phyloP scores from a whole-genome alignment of 1,140 invertebrate species.

The Arctopsyche grandis region DNA sequence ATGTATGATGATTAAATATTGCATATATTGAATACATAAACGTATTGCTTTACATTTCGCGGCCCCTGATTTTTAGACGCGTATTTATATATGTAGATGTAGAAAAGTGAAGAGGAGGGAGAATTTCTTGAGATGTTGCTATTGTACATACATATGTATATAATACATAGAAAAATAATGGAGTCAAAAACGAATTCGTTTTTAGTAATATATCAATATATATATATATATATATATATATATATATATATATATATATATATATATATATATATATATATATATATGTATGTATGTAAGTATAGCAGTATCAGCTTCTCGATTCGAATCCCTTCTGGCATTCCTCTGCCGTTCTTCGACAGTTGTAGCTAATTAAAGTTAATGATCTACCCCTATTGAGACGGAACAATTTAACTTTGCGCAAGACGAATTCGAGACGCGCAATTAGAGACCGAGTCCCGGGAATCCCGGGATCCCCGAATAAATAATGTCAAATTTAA shows the following conservation, averaged over 20 bases:
- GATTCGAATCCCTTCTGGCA: not conserved
- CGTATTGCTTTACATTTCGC: too few relatives aligned
- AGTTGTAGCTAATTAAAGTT: conserved; percentile 23
- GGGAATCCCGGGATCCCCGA: not conserved
- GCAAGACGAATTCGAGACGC: not conserved
- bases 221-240: not conserved
- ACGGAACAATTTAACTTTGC: conserved; percentile 7
- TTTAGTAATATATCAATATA: too few relatives aligned
- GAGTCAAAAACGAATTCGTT: too few relatives aligned
- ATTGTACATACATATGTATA: too few relatives aligned
- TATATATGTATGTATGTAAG: not conserved
- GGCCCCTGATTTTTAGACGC: too few relatives aligned
- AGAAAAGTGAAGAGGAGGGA: too few relatives aligned
- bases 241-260: not conserved
- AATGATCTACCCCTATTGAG: conserved; percentile 16
- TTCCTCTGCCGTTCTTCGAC: not conserved
- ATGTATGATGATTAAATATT: too few relatives aligned
- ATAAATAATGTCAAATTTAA: too few relatives aligned
- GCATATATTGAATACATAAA: too few relatives aligned
- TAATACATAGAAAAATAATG: too few relatives aligned
- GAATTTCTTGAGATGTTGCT: too few relatives aligned
- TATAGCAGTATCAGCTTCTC: not conserved
- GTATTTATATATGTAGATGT: too few relatives aligned
- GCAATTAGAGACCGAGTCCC: not conserved
- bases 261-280: not conserved